Evolutionary conservation across 2,888 invertebrate genomes (phyloP), one percentile per base, ranked within the genome.

Genomic region (Myopa testacea): DNA sequence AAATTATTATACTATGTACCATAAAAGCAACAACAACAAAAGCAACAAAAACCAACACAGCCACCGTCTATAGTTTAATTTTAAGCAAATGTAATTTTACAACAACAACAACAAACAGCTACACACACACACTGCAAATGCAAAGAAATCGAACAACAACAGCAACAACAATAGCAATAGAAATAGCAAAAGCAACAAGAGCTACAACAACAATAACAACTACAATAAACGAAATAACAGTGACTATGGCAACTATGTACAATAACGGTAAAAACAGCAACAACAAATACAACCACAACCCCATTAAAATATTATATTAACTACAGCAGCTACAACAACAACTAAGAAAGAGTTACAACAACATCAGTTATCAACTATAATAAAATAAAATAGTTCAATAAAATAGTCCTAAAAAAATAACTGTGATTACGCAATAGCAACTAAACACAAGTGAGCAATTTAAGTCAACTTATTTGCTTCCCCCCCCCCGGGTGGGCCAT

Each of bases 121-220:
- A 26, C 26, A 26, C 26, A 26, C 26, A 26, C 26, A 26, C 26
- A 26, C 26, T 50, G 50, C 50, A 50, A 50, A 50, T 50, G 50
- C 12, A 50, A 50, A 50, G 12, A 50, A 50, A n/a, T n/a, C n/a
- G n/a, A n/a, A n/a, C n/a, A n/a, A 26, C 45, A 45, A 45, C 10
- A 3, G 10, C 45, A 45, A 45, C 45, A 45, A 45, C 45, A 45
- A 45, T 45, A 45, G 10, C 45, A 45, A 6, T 40, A 8, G 8
- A 40, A 40, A 40, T 45, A 45, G 45, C 45, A 45, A 45, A 8
- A 45, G 45, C 45, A 45, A 45, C 10, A 45, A 45, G 65, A 74
- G 71, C 67, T 71, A 60, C 75, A 63, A 75, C 67, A 70, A 83
- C 83, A 84, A 84, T 79, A 84, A 83, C 81, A 81, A 83, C 81